Evolutionary conservation across 2,888 invertebrate species (phyloP), one percentile per base, ranked within the genome.

Genomic region (Apocheima hispidaria): DNA sequence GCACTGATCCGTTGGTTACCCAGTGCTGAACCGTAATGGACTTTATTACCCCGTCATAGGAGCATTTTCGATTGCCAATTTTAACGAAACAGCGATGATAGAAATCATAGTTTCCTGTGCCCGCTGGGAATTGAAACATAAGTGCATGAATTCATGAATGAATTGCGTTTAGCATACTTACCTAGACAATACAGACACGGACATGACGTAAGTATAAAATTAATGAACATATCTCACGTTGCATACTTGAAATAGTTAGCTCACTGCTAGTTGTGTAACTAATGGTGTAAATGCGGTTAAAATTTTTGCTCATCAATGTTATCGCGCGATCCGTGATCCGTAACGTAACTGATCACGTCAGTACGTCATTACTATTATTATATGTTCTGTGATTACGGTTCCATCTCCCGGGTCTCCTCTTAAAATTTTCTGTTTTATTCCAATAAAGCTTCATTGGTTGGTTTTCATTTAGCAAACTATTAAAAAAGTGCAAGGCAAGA

Each of bases 51-150:
- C 36, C 28, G 28, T 16, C 49, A 72, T 71, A 78, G 75, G 70
- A 67, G 48, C 55, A 55, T 55, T 58, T 59, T 68, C 56, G 66
- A 61, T 65, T 64, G 68, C 57, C 63, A 58, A 68, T 72, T 65
- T 69, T 74, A 75, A 75, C 75, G 76, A 79, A 76, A 76, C 77
- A 74, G 72, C 73, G 70, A 76, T 83, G 86, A 87, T 90, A 81
- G 84, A 84, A 86, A 88, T 88, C 88, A 78, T 75, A 74, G 78
- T 81, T 87, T 87, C 89, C 90, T 85, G 87, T 77, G 77, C 75
- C 81, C 80, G 77, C 83, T 81, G 72, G 78, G 75, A 79, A 78
- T 79, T 74, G 77, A 75, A 79, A 78, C 77, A 46, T 56, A 53
- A 56, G 26, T 56, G 61, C 51, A 51, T 38, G 46, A 30, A 44